phyloP scores from a whole-genome alignment of 2,888 invertebrate genomes.

The Drosophila greeni region DNA sequence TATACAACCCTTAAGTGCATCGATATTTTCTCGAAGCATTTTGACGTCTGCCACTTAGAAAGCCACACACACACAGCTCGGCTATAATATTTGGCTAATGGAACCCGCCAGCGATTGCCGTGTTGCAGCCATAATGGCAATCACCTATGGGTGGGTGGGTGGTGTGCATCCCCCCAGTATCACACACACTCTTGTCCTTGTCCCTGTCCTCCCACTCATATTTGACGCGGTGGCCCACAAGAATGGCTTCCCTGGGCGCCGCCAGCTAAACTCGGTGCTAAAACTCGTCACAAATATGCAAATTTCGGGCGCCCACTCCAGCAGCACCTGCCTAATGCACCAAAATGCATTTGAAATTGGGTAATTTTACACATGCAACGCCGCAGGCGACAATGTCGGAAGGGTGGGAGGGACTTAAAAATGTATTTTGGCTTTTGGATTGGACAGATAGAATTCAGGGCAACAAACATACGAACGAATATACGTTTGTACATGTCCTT shows the following conservation, averaged over 20 bases:
- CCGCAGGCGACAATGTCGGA: conserved; percentile 47
- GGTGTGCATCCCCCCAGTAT: conserved; percentile 7
- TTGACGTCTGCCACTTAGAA: conserved; percentile 34
- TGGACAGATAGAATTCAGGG: conserved; percentile 54
- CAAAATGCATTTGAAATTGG: conserved; percentile 68
- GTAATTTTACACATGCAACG: conserved; percentile 65
- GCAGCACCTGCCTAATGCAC: conserved; percentile 50
- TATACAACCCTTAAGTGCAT: conserved; percentile 21
- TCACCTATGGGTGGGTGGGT: conserved; percentile 15
- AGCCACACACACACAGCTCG: conserved; percentile 14
- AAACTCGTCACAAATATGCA: conserved; percentile 57
- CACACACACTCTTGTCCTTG: background rate
- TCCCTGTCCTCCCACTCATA: conserved; percentile 4
- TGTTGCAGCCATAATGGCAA: conserved; percentile 27
- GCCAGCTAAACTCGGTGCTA: conserved; percentile 27
- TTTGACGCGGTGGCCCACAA: conserved; percentile 22
- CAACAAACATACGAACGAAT: conserved; percentile 19
- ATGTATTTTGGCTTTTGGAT: conserved; percentile 54
- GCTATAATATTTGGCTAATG: conserved; percentile 42
- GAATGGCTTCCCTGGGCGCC: conserved; percentile 25
- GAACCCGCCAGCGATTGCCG: conserved; percentile 27
- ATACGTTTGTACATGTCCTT: background rate
- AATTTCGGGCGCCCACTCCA: conserved; percentile 32
- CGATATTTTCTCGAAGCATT: conserved; percentile 31
- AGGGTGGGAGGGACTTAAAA: conserved; percentile 32